Base-by-base conservation (phyloP, 2,888 invertebrate genomes). In the Escarpia spicata region DNA sequence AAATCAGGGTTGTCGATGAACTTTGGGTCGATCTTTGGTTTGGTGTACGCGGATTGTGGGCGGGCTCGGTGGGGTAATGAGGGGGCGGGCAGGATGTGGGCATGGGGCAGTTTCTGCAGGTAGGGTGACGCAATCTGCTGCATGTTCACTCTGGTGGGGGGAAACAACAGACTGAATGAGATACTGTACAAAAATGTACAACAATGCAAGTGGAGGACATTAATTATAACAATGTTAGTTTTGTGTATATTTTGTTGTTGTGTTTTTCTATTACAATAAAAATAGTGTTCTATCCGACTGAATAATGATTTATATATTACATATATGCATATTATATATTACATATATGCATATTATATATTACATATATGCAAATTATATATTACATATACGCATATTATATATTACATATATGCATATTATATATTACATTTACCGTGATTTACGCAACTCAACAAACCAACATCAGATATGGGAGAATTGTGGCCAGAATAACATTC, bases 21-120 rank as follows among this genome's bases (percentile, higher is more conserved):
- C 93, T 95, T 96, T 90, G 96, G 95, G 94, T 96, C 96, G 93
- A 96, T 96, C 94, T 95, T 96, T 2, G 96, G 96, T 93, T 95
- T 96, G 19, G 93, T 92, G 43, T 94, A 92, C 26, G 96, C 96
- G 10, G 96, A 96, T 43, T 94, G 94, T 12, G 96, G 95, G 6
- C 75, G 75, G n/a, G 75, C 75, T 10, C 95, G 94, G 44, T 94
- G 93, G 44, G 91, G 43, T 26, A 90, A 19, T 45, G 93, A 93
- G 45, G 94, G 94, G 26, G 95, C 94, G 90, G 95, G 94, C 9
- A 94, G 94, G 93, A 95, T 94, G 92, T 95, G 94, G 9, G 95
- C 94, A 92, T 95, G 95, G 1, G 96, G 95, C 15, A 96, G 94
- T 92, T 95, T 94, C 94, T 96, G 96, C 0, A 95, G 94, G 93